Percentiles rank a stretch among this genome's conserved stretches.
Conservation (phyloP, 2,113 vertebrate species). For the Aegithalos caudatus region DNA sequence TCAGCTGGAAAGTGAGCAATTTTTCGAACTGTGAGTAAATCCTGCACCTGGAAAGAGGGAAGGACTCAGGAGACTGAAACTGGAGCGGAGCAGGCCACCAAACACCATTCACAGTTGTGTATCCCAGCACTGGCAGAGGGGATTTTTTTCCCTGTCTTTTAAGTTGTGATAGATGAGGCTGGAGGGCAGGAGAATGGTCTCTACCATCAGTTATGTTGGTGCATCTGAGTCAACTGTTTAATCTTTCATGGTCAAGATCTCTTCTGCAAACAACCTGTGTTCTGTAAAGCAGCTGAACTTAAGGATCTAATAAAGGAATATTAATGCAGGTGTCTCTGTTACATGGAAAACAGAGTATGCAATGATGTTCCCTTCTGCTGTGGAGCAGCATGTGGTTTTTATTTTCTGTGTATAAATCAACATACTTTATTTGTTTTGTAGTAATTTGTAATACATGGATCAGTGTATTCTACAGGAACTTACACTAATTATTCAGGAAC, state of each 20-base stretch:
- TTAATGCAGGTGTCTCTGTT: constrained; percentile 11
- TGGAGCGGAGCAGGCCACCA: background rate
- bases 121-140: background rate
- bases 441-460: background rate
- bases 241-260: background rate
- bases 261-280: background rate
- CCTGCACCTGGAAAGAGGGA: background rate
- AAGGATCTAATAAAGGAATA: background rate
- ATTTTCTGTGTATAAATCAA: background rate
- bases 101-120: background rate
- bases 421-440: background rate
- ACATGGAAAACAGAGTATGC: background rate
- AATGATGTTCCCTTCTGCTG: background rate
- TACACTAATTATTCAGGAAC: background rate
- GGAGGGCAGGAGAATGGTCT: background rate
- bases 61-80: background rate
- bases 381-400: background rate
- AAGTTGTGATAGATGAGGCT: background rate
- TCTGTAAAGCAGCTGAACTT: background rate
- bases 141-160: background rate
- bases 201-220: background rate
- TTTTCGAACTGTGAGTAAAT: background rate
- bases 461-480: background rate
- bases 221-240: background rate
- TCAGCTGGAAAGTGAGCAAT: background rate